Conservation (phyloP, 2,113 vertebrate species). For the Meles meles region DNA sequence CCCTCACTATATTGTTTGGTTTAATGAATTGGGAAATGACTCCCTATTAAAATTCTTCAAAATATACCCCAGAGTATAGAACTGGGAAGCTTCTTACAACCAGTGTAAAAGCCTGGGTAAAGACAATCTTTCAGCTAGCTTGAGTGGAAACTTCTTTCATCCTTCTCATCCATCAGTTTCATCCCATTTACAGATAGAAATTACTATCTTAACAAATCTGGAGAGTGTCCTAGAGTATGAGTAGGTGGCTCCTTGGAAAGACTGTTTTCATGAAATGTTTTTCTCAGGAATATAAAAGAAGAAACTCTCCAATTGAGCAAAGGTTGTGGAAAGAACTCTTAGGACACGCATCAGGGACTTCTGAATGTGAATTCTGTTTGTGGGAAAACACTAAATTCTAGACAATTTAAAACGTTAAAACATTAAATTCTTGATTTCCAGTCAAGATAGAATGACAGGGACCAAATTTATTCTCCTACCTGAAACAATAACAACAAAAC, state of each 20-base stretch:
- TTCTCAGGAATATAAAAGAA: background rate
- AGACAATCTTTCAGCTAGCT: background rate
- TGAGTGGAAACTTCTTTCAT: background rate
- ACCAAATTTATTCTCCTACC: background rate
- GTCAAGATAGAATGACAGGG: background rate
- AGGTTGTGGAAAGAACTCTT: slow-evolving; percentile 16
- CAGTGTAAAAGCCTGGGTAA: background rate
- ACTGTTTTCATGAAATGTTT: background rate
- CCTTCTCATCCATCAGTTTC: background rate
- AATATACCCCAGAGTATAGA: background rate
- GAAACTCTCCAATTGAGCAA: background rate
- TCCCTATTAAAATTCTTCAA: slow-evolving; percentile 31
- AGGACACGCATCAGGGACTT: background rate
- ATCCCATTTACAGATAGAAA: background rate
- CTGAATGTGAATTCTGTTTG: slow-evolving; percentile 8
- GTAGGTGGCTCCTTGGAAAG: background rate
- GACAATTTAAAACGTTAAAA: background rate
- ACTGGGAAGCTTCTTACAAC: background rate
- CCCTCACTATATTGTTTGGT: background rate
- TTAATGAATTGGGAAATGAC: slow-evolving; percentile 35
- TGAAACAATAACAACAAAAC: background rate
- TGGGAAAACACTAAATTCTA: background rate
- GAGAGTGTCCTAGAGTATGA: background rate
- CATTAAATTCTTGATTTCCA: slow-evolving; percentile 6
- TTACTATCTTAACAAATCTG: background rate